These are phyloP conservation scores for Osmerus mordax DNA, from an alignment of 2,113 vertebrate species.

Conservation along the genomic window DNA sequence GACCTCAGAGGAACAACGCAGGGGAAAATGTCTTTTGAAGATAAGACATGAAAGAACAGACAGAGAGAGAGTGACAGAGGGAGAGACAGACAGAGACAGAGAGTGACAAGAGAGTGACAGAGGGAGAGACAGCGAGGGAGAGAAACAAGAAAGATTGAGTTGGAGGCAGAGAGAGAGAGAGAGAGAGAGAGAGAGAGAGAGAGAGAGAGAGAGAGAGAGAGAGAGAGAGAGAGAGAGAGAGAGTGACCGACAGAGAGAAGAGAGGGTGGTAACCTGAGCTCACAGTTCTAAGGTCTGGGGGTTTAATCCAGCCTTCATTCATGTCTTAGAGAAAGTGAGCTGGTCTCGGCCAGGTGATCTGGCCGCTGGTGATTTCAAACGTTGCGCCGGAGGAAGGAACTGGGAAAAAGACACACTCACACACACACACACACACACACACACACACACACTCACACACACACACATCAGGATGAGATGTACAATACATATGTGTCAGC, in stretches of 20 bases:
- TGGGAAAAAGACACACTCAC: too few relatives aligned
- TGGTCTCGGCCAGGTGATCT: background rate
- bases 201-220: slow-evolving; percentile 11
- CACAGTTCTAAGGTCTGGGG: background rate
- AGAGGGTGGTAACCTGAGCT: background rate
- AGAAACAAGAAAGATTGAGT: background rate
- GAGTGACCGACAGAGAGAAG: slow-evolving; percentile 8
- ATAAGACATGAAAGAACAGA: background rate
- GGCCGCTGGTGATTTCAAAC: background rate
- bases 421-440: too few relatives aligned
- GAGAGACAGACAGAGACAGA: background rate
- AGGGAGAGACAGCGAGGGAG: background rate
- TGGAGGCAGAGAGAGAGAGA: slow-evolving; percentile 8
- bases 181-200: background rate
- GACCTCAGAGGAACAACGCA: background rate
- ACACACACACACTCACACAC: too few relatives aligned
- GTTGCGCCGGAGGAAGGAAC: too few relatives aligned
- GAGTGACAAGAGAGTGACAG: slow-evolving; percentile 6
- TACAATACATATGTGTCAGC: too few relatives aligned
- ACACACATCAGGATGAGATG: too few relatives aligned
- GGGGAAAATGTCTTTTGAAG: background rate
- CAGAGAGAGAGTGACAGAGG: background rate
- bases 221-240: background rate
- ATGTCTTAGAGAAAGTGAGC: background rate
- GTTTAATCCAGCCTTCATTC: background rate